Evolutionary conservation across 1,140 invertebrate genomes (phyloP).

Genomic region (Brachionus calyciflorus): DNA sequence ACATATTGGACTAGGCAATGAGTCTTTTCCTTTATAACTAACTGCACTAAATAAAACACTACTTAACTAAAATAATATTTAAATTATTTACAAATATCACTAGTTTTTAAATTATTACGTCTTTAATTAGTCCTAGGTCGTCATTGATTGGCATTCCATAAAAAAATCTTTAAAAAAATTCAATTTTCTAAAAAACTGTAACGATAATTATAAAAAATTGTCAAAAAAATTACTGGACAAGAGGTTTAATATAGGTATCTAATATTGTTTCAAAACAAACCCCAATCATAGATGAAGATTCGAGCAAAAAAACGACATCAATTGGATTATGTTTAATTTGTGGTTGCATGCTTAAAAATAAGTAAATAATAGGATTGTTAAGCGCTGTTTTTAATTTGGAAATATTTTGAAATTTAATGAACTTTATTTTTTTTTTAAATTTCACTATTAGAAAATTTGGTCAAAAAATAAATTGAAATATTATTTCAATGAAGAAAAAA

Average conservation of each 20-base stretch:
- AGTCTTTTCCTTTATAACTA: not conserved
- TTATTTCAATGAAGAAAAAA: too few species aligned
- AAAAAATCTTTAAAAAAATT: conserved; percentile 34
- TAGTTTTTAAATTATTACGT: not conserved
- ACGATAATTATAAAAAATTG: not conserved
- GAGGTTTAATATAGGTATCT: conserved; percentile 7
- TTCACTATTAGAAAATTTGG: too few species aligned
- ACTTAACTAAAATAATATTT: not conserved
- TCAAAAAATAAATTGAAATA: too few species aligned
- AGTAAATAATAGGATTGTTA: not conserved
- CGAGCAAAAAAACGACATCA: conserved; percentile 18
- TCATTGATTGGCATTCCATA: conserved; percentile 5
- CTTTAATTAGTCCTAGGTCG: not conserved
- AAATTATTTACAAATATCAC: not conserved
- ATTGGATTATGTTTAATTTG: not conserved
- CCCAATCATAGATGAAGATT: conserved; percentile 12
- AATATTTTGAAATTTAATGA: not conserved
- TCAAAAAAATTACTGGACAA: not conserved
- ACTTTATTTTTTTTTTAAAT: not conserved
- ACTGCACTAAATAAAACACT: not conserved
- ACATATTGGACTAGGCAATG: conserved; percentile 26
- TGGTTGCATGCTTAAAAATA: not conserved
- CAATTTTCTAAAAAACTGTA: not conserved
- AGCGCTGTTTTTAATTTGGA: too few species aligned
- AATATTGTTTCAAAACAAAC: conserved; percentile 26